Percentiles rank a stretch among this genome's conserved stretches.
Evolutionary conservation across 2,797 vertebrate species (phyloP).

Genomic region (Parauchenoglanis punctatus): DNA sequence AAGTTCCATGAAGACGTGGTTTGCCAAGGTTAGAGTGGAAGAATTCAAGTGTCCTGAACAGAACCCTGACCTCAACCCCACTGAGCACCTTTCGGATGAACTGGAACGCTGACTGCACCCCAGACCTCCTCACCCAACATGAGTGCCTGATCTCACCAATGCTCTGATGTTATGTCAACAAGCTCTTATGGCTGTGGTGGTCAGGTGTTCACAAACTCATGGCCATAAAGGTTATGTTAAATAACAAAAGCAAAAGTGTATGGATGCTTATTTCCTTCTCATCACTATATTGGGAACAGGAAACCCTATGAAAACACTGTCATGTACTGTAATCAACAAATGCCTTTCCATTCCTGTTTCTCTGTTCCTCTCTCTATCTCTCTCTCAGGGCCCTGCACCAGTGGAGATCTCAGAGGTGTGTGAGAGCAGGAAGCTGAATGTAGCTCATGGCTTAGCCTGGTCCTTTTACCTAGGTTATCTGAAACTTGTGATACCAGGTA

Average conservation of each 20-base stretch:
- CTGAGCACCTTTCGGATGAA: neutral
- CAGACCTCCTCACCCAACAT: neutral
- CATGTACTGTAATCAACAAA: neutral
- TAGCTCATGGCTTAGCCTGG: slow-evolving; percentile 90
- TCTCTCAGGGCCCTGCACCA: slow-evolving; percentile 70
- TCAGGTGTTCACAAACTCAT: neutral
- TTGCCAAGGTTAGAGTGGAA: neutral
- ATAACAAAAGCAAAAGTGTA: neutral
- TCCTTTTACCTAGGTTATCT: slow-evolving; percentile 89
- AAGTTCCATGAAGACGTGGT: neutral
- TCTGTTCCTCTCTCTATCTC: neutral
- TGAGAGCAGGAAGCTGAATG: slow-evolving; percentile 81
- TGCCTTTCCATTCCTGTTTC: neutral
- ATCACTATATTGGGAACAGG: neutral
- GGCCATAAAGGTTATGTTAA: neutral
- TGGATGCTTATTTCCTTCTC: neutral
- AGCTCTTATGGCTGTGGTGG: neutral
- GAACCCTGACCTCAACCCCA: neutral
- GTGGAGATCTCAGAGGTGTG: slow-evolving; percentile 82
- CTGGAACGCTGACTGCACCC: neutral
- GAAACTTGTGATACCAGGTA: slow-evolving; percentile 84
- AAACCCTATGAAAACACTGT: neutral
- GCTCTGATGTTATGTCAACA: neutral
- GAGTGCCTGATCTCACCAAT: neutral
- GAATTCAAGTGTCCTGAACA: neutral